Conservation (phyloP, 2,888 invertebrate species). For the Amblyjoppa proteus region DNA sequence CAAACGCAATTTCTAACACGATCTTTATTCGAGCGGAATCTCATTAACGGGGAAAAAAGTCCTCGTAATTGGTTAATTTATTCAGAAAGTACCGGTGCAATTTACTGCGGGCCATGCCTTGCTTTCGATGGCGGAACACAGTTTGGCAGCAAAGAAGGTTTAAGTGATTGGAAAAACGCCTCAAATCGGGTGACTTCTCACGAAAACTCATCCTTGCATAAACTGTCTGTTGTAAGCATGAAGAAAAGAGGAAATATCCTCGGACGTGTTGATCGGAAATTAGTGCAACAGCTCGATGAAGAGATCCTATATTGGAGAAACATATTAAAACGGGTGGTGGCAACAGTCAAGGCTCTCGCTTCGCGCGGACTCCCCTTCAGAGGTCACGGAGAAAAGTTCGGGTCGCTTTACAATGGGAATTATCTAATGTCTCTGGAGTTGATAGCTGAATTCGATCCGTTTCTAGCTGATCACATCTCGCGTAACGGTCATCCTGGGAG, state of each 20-base stretch:
- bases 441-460: conserved; percentile 76
- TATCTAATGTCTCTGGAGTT: conserved; percentile 75
- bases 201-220: conserved; percentile 59
- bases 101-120: conserved; percentile 63
- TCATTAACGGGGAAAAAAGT: conserved; percentile 68
- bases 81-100: conserved; percentile 55
- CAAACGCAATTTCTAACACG: no score
- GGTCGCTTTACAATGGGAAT: conserved; percentile 75
- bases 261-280: conserved; percentile 56
- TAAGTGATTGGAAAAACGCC: conserved; percentile 66
- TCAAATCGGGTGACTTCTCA: conserved; percentile 50
- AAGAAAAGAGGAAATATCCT: conserved; percentile 35
- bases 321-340: conserved; percentile 73
- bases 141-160: conserved; percentile 60
- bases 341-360: conserved; percentile 70
- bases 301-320: conserved; percentile 72
- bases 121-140: conserved; percentile 59
- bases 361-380: conserved; percentile 74
- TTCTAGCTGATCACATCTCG: conserved; percentile 47
- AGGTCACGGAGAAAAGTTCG: conserved; percentile 74
- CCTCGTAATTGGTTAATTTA: conserved; percentile 63
- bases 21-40: no score
- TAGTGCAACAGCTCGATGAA: conserved; percentile 54
- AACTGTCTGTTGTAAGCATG: conserved; percentile 43
- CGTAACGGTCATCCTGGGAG: conserved; percentile 69